Conservation (phyloP, 2,888 invertebrate genomes). For the Carterocephalus palaemon region DNA sequence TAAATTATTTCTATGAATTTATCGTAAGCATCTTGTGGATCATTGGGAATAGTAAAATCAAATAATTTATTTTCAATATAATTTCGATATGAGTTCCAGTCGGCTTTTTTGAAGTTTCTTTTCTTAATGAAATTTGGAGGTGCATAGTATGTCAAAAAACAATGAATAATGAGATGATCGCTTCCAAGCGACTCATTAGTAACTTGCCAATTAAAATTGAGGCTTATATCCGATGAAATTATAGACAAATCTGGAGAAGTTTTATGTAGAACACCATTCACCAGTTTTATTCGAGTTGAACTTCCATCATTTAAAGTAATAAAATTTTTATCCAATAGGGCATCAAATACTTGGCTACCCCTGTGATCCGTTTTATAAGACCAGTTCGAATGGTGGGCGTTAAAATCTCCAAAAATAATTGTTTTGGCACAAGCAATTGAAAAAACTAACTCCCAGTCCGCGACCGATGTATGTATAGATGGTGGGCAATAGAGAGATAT, state of each 20-base stretch:
- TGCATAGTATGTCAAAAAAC: neutral
- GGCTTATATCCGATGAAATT: constrained; percentile 23
- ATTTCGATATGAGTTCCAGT: constrained; percentile 24
- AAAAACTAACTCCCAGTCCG: constrained; percentile 34
- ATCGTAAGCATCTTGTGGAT: constrained; percentile 21
- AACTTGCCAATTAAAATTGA: constrained; percentile 27
- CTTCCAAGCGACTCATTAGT: constrained; percentile 31
- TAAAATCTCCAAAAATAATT: too few relatives aligned
- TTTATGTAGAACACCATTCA: constrained; percentile 27
- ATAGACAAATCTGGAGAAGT: constrained; percentile 33
- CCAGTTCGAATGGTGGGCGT: constrained; percentile 37
- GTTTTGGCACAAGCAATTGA: too few relatives aligned
- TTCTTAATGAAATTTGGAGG: neutral
- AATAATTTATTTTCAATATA: constrained; percentile 9
- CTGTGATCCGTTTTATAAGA: constrained; percentile 32
- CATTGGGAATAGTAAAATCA: constrained; percentile 7
- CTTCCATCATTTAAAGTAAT: constrained; percentile 28
- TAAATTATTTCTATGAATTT: constrained; percentile 26
- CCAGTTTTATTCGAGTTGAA: constrained; percentile 28
- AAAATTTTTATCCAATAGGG: constrained; percentile 25
- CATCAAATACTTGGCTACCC: constrained; percentile 32
- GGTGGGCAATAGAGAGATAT: constrained; percentile 33
- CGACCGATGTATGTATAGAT: constrained; percentile 12
- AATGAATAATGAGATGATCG: constrained; percentile 29
- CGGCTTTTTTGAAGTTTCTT: too few relatives aligned